Conservation (phyloP, 2,888 invertebrate genomes). For the Monopis laevigella region DNA sequence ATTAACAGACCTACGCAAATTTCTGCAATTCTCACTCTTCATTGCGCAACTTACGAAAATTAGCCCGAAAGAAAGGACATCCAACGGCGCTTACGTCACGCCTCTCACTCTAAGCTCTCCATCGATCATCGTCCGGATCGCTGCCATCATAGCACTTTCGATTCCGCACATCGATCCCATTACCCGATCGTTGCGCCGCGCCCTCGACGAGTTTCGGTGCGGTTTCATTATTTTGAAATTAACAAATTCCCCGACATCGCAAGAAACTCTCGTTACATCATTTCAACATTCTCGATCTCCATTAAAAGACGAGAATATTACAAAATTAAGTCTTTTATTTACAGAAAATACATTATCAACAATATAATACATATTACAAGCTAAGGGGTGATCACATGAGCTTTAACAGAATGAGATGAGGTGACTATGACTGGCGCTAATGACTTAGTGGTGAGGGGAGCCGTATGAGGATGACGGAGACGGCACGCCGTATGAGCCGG, state of each 20-base stretch:
- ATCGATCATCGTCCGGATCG: constrained; percentile 2
- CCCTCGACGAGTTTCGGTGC: background rate
- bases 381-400: constrained; percentile 60
- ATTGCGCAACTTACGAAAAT: background rate
- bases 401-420: constrained; percentile 50
- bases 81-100: background rate
- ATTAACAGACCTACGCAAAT: constrained; percentile 3
- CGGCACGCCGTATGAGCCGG: constrained; percentile 60
- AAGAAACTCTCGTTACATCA: constrained; percentile 2
- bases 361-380: constrained; percentile 52
- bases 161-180: constrained; percentile 1
- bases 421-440: constrained; percentile 36
- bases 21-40: constrained; percentile 3
- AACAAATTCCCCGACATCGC: no score
- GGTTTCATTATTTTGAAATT: no score
- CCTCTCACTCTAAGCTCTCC: constrained; percentile 8
- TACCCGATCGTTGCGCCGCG: background rate
- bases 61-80: constrained; percentile 2
- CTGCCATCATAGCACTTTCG: constrained; percentile 5
- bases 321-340: constrained; percentile 40
- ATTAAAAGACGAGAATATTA: no score
- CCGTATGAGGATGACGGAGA: constrained; percentile 54
- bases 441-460: constrained; percentile 48
- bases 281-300: no score
- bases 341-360: constrained; percentile 62